Evolutionary conservation across 2,113 vertebrate species (phyloP), one percentile per base, ranked within the genome.

Genomic region (Pavo muticus): DNA sequence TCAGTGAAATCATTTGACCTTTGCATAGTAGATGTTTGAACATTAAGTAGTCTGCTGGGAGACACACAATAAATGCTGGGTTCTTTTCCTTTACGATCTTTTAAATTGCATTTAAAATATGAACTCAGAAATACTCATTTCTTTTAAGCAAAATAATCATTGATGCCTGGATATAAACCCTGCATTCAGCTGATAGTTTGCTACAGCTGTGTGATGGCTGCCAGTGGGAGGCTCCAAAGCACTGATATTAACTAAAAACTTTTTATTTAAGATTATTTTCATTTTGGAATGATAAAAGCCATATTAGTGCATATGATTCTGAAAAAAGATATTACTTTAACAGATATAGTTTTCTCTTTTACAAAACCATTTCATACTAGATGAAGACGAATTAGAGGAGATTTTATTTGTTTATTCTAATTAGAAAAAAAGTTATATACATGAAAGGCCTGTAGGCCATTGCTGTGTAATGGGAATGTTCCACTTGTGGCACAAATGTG

Each of bases 211-310:
- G 80, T 97, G 92, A 95, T 95, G 96, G 88, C 93, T 97, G 93
- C 96, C 95, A 96, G 96, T 96, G 95, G 95, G 96, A 96, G 96
- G 95, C 96, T 96, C 95, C 96, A 96, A 95, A 96, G 95, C 96
- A 96, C 93, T 94, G 94, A 50, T 95, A 81, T 88, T 95, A 95
- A 94, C 76, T 72, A 70, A 94, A 97, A 95, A 93, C 88, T 97
- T 96, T 95, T 95, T 81, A 78, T 95, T 94, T 91, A 93, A 91
- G 80, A 25, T 64, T 70, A 5, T 84, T 84, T 85, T 73, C 80
- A 39, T 52, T 90, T 92, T 90, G 37, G 65, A 45, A 37, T 60
- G 8, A 21, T 78, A 73, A 86, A 90, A 82, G 23, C 1, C 8
- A 0, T 61, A n/a, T 45, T 92, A 40, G 25, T 47, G 21, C 12